Evolutionary conservation across 1,140 invertebrate genomes (phyloP).

Genomic region (Cyphomyrmex costatus): DNA sequence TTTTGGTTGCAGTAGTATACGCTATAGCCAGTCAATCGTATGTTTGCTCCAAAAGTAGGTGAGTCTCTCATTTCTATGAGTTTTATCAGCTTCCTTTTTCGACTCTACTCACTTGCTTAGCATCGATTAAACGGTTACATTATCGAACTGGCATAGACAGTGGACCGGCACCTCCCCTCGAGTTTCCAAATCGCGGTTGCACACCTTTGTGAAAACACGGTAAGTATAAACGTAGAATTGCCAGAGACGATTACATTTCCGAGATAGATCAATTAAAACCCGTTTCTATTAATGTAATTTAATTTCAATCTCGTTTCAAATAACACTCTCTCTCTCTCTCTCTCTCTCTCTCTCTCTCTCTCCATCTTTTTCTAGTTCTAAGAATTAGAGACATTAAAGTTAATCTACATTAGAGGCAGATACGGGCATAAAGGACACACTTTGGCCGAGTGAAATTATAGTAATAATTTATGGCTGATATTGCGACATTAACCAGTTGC

Average conservation of each 20-base stretch:
- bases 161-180: constrained; percentile 33
- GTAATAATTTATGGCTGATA: neutral
- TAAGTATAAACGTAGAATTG: constrained; percentile 33
- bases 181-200: constrained; percentile 57
- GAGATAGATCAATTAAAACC: constrained; percentile 56
- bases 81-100: constrained; percentile 71
- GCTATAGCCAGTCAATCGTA: constrained; percentile 40
- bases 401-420: too few relatives aligned
- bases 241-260: constrained; percentile 48
- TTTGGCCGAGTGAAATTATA: neutral
- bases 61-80: constrained; percentile 65
- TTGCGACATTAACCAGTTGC: neutral
- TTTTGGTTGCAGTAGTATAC: constrained; percentile 19
- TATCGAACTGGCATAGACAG: constrained; percentile 58
- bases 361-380: too few relatives aligned
- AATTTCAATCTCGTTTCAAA: too few relatives aligned
- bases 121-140: constrained; percentile 72
- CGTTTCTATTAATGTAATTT: too few relatives aligned
- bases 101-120: constrained; percentile 59
- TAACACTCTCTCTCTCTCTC: too few relatives aligned
- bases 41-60: constrained; percentile 62
- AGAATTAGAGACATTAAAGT: too few relatives aligned
- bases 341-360: too few relatives aligned
- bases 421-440: neutral
- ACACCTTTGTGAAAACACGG: constrained; percentile 40